These are phyloP conservation scores for Riparia riparia DNA, from an alignment of 2,113 vertebrate species.

Conservation along the genomic window DNA sequence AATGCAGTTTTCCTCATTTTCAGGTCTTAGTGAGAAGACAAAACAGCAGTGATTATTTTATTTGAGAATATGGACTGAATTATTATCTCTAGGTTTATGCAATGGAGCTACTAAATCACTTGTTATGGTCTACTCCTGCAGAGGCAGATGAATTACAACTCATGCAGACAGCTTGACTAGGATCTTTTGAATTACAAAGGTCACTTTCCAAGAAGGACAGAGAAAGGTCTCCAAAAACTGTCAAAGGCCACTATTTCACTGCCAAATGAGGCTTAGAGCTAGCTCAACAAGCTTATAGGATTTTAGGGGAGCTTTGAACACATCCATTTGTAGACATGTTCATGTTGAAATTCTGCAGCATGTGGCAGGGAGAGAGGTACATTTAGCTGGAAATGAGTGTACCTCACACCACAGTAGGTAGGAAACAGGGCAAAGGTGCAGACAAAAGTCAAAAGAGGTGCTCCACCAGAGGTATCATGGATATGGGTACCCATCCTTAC, in stretches of 20 bases:
- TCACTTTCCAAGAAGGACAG: neutral
- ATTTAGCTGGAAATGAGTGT: neutral
- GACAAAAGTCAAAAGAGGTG: neutral
- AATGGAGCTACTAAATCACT: neutral
- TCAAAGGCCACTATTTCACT: neutral
- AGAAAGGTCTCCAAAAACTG: neutral
- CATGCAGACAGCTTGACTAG: neutral
- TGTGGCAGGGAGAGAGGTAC: neutral
- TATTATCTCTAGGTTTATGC: neutral
- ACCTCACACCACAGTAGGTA: neutral
- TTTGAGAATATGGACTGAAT: neutral
- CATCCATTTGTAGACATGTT: neutral
- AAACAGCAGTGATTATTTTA: neutral
- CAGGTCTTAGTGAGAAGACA: neutral
- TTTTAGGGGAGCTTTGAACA: neutral
- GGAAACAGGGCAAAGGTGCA: neutral
- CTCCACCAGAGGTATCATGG: neutral
- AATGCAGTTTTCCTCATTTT: neutral
- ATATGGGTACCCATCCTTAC: accelerated
- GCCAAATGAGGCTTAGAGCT: neutral
- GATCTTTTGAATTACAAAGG: neutral
- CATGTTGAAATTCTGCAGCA: neutral
- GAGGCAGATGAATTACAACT: neutral
- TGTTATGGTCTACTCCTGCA: neutral
- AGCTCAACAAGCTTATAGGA: neutral